A percentile compares a stretch with the other conserved stretches of the same genome.
Evolutionary conservation across 2,888 invertebrate species (phyloP).

Genomic region (Limnephilus auricula): DNA sequence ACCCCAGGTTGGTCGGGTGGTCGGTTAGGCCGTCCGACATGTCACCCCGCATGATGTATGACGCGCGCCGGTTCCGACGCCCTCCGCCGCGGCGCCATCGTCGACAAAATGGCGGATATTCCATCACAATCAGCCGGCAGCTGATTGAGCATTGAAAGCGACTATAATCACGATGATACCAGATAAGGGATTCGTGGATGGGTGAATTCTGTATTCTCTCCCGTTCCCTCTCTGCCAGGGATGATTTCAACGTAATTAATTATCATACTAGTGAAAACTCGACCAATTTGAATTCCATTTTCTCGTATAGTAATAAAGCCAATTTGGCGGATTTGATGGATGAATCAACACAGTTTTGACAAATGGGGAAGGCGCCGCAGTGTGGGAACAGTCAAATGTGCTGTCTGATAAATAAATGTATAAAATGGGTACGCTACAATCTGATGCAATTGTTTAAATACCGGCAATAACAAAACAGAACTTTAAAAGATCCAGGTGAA

Average conservation of each 20-base stretch:
- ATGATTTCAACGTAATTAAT: slow-evolving; percentile 29
- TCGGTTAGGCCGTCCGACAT: neutral
- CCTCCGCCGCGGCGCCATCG: slow-evolving; percentile 27
- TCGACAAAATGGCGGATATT: slow-evolving; percentile 54
- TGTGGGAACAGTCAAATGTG: neutral
- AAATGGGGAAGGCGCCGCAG: neutral
- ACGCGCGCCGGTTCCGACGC: slow-evolving; percentile 31
- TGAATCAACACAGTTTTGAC: neutral
- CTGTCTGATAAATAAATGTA: neutral
- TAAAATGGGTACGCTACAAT: neutral
- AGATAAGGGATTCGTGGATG: slow-evolving; percentile 51
- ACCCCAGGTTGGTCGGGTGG: neutral
- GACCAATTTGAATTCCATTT: slow-evolving; percentile 17
- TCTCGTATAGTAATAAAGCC: neutral
- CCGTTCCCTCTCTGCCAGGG: neutral
- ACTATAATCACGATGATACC: slow-evolving; percentile 34
- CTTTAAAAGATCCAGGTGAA: neutral
- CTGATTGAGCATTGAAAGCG: slow-evolving; percentile 40
- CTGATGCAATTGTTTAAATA: neutral
- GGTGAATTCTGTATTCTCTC: slow-evolving; percentile 2
- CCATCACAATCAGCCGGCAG: slow-evolving; percentile 50
- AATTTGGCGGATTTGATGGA: slow-evolving; percentile 4
- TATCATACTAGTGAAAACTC: slow-evolving; percentile 2
- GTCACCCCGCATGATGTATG: slow-evolving; percentile 13
- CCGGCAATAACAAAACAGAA: neutral